Evolutionary conservation across 2,113 vertebrate genomes (phyloP), one percentile per base, ranked within the genome.

Genomic region (Tychaedon coryphoeus): DNA sequence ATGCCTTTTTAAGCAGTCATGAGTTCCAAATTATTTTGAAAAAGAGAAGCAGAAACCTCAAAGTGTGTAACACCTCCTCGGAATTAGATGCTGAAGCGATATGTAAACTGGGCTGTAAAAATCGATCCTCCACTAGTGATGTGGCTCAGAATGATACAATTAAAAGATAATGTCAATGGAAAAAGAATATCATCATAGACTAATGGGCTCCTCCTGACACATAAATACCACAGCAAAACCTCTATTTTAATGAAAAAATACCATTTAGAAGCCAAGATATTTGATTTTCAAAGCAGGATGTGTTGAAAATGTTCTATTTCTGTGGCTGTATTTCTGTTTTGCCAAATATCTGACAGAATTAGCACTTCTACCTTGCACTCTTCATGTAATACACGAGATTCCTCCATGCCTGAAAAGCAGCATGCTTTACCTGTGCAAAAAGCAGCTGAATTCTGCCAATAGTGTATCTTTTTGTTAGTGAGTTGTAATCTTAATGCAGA

Each of bases 1-100:
- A 96, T 96, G 83, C 92, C 93, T 96, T 95, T 92, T 95, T 97
- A 96, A 97, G 96, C 86, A 97, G 92, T 94, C 96, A 97, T 97
- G 86, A 96, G 88, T 82, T 93, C 94, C 92, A 91, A 85, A 85
- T 92, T 94, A 90, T 95, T 95, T 97, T 95, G 45, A 91, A 95
- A 95, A 97, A 97, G 90, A 86, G 91, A 97, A 97, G 89, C 80
- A 95, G 93, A 96, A 96, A 93, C 94, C 96, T 97, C 96, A 96
- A 97, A 97, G 92, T 89, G 75, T 92, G 54, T 95, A 84, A 97
- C 93, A 95, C 82, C 95, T 97, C 97, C 85, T 92, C 75, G 45
- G 95, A 92, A 97, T 96, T 97, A 96, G 87, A 97, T 78, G 89
- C 86, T 90, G 83, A 94, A 64, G 53, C 6, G 48, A 76, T 89